A percentile compares a stretch with the other conserved stretches of the same genome.
These are phyloP conservation scores for Macrotrachela quadricornifera DNA, from an alignment of 1,140 invertebrate species.

Conservation along the genomic window DNA sequence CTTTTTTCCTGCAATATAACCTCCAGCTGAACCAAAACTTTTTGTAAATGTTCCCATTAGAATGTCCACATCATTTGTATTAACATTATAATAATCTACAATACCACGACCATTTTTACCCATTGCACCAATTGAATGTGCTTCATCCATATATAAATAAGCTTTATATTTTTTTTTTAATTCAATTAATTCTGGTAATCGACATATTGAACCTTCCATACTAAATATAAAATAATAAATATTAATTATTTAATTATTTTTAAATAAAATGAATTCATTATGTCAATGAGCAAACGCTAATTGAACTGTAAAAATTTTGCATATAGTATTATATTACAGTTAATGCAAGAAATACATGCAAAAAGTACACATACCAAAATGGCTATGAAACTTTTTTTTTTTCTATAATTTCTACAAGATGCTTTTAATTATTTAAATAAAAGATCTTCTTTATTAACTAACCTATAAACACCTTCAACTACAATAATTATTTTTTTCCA, in stretches of 20 bases:
- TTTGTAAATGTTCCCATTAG: slow-evolving; percentile 91
- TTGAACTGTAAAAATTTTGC: too few relatives aligned
- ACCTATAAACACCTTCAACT: slow-evolving; percentile 69
- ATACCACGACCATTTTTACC: slow-evolving; percentile 67
- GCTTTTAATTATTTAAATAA: not conserved
- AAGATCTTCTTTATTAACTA: not conserved
- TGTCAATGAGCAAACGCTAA: too few relatives aligned
- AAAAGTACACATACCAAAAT: too few relatives aligned
- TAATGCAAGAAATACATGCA: too few relatives aligned
- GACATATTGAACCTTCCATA: slow-evolving; percentile 88
- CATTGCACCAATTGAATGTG: slow-evolving; percentile 82
- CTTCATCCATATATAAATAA: slow-evolving; percentile 80
- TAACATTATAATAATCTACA: slow-evolving; percentile 55
- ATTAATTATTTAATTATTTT: too few relatives aligned
- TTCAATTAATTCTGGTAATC: slow-evolving; percentile 62
- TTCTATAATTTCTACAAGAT: too few relatives aligned
- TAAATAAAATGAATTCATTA: too few relatives aligned
- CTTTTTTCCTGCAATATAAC: slow-evolving; percentile 80
- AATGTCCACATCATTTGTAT: slow-evolving; percentile 77
- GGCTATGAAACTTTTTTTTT: too few relatives aligned
- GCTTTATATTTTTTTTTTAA: slow-evolving; percentile 80
- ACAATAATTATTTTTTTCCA: slow-evolving; percentile 85
- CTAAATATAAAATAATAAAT: slow-evolving; percentile 33
- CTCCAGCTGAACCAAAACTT: slow-evolving; percentile 86
- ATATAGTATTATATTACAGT: too few relatives aligned